A percentile compares a stretch with the other conserved stretches of the same genome.
These are phyloP conservation scores for Andrena minutula DNA, from an alignment of 2,888 invertebrate species.

Conservation along the genomic window DNA sequence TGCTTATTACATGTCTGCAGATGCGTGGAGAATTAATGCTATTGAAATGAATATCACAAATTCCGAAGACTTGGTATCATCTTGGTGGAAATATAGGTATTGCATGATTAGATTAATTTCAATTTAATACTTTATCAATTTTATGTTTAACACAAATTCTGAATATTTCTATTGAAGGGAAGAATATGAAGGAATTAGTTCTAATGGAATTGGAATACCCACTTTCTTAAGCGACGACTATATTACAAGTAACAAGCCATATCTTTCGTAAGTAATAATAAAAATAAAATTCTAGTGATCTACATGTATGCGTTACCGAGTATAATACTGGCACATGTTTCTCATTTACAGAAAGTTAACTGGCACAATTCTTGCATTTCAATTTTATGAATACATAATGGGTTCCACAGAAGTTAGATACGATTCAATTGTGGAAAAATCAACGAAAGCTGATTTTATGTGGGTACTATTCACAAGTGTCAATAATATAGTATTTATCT, in stretches of 20 bases:
- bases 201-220: slow-evolving; percentile 66
- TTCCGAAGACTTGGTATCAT: slow-evolving; percentile 67
- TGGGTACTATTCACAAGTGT: slow-evolving; percentile 63
- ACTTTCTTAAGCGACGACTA: slow-evolving; percentile 78
- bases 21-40: slow-evolving; percentile 80
- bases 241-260: slow-evolving; percentile 79
- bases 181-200: slow-evolving; percentile 74
- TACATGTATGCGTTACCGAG: not conserved
- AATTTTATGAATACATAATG: slow-evolving; percentile 78
- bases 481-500: not conserved
- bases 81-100: slow-evolving; percentile 82
- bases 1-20: slow-evolving; percentile 79
- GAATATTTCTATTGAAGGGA: slow-evolving; percentile 61
- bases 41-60: slow-evolving; percentile 70
- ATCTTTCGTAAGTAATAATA: slow-evolving; percentile 78
- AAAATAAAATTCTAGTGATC: not conserved
- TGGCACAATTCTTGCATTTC: slow-evolving; percentile 79
- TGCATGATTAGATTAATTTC: not conserved
- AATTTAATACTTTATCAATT: not conserved
- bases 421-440: slow-evolving; percentile 61
- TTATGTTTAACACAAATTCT: slow-evolving; percentile 25
- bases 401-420: slow-evolving; percentile 77
- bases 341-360: slow-evolving; percentile 75
- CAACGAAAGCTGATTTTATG: slow-evolving; percentile 72
- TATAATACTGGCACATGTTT: slow-evolving; percentile 10